Conservation (phyloP, 2,888 invertebrate species). For the Terebella lapidaria region DNA sequence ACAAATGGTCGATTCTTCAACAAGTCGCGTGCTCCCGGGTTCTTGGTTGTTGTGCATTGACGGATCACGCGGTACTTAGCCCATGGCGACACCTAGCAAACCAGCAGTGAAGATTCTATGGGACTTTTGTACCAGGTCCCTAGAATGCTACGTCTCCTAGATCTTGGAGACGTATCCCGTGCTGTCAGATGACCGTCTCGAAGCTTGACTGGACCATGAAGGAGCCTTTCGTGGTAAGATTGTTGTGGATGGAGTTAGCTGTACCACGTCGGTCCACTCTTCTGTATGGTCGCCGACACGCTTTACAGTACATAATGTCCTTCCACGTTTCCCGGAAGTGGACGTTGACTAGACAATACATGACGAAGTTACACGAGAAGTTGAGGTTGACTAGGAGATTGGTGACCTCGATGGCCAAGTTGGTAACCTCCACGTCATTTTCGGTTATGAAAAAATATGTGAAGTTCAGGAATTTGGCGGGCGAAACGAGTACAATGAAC, state of each 20-base stretch:
- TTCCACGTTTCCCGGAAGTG: constrained; percentile 24
- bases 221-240: not conserved
- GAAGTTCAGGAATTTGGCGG: constrained; percentile 45
- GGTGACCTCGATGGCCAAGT: constrained; percentile 14
- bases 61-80: no score
- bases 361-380: constrained; percentile 30
- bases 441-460: constrained; percentile 20
- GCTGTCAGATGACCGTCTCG: constrained; percentile 1
- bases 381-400: constrained; percentile 25
- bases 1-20: no score
- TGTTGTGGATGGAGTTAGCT: not conserved
- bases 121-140: no score
- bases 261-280: not conserved
- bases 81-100: no score
- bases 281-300: not conserved
- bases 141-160: no score
- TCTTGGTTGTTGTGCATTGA: no score
- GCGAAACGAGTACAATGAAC: constrained; percentile 45
- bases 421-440: constrained; percentile 10
- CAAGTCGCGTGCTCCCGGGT: no score
- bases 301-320: constrained; percentile 1
- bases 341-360: constrained; percentile 27
- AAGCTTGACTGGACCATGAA: not conserved
- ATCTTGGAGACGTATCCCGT: no score
- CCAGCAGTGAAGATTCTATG: no score